A percentile compares a stretch with the other conserved stretches of the same genome.
phyloP scores from a whole-genome alignment of 2,113 vertebrate genomes.

The Ahaetulla prasina region DNA sequence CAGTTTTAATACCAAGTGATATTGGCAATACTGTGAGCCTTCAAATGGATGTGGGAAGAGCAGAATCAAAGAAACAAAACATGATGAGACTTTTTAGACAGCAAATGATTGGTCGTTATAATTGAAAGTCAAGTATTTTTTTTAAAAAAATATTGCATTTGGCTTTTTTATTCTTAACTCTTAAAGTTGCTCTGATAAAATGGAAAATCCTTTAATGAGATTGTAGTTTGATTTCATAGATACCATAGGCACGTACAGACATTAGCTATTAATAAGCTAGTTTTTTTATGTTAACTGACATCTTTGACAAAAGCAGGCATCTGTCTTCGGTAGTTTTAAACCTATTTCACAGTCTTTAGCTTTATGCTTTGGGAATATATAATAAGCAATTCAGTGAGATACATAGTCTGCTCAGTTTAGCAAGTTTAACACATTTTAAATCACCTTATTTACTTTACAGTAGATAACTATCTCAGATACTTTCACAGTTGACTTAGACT shows the following conservation, averaged over 20 bases:
- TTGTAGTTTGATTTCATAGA: not conserved
- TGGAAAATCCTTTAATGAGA: not conserved
- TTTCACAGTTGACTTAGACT: not conserved
- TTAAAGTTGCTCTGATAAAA: not conserved
- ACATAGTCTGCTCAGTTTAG: not conserved
- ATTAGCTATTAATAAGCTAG: not conserved
- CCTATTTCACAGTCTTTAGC: not conserved
- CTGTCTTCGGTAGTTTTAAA: not conserved
- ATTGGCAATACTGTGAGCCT: not conserved
- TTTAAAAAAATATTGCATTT: not conserved
- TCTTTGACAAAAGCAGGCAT: not conserved
- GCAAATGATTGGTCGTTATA: not conserved
- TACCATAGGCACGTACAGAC: not conserved
- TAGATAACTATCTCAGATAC: not conserved
- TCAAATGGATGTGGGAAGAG: not conserved
- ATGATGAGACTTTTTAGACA: not conserved
- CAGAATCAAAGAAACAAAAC: not conserved
- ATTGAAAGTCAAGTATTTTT: not conserved
- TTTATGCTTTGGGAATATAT: not conserved
- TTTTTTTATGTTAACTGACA: not conserved
- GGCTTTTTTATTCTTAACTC: not conserved
- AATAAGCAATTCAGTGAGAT: constrained; percentile 3
- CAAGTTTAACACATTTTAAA: not conserved
- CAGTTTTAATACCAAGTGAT: not conserved
- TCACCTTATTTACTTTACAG: not conserved